Percentiles rank a stretch among this genome's conserved stretches.
Conservation (phyloP, 1,140 invertebrate species). For the Lutraria rhynchaena region DNA sequence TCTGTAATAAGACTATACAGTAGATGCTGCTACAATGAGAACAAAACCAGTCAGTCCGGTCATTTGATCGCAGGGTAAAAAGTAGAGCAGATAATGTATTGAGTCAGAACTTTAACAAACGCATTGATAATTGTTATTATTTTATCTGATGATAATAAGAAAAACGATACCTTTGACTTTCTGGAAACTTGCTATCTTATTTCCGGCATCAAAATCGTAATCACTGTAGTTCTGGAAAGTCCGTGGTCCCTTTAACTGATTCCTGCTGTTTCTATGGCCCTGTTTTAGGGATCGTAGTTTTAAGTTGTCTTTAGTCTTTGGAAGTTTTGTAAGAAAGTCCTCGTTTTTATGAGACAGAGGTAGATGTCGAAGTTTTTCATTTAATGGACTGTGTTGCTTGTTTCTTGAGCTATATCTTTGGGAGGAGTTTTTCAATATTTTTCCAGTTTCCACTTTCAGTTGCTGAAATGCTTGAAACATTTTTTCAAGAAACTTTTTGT, state of each 20-base stretch:
- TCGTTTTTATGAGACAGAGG: not conserved
- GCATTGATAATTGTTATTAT: no score
- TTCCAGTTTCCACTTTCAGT: conserved; percentile 18
- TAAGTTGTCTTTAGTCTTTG: conserved; percentile 5
- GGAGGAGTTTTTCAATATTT: not conserved
- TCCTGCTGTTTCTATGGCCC: no score
- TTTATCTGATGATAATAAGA: no score
- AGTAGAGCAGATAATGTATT: no score
- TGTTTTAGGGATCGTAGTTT: not conserved
- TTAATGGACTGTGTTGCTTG: not conserved
- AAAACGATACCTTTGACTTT: conserved; percentile 6
- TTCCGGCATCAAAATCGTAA: not conserved
- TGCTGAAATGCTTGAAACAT: conserved; percentile 25
- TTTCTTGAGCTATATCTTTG: not conserved
- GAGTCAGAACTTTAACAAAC: no score
- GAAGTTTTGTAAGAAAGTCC: not conserved
- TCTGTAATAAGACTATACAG: no score
- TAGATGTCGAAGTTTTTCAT: conserved; percentile 9
- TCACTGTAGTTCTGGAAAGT: not conserved
- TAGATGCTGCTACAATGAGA: no score
- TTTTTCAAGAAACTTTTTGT: conserved; percentile 30
- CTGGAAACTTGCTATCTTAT: no score
- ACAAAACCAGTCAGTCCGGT: no score
- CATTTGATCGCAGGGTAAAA: no score
- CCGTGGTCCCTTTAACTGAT: not conserved